Percentiles rank a stretch among this genome's conserved stretches.
phyloP scores from a whole-genome alignment of 2,113 vertebrate genomes.

The Chiloscyllium plagiosum region DNA sequence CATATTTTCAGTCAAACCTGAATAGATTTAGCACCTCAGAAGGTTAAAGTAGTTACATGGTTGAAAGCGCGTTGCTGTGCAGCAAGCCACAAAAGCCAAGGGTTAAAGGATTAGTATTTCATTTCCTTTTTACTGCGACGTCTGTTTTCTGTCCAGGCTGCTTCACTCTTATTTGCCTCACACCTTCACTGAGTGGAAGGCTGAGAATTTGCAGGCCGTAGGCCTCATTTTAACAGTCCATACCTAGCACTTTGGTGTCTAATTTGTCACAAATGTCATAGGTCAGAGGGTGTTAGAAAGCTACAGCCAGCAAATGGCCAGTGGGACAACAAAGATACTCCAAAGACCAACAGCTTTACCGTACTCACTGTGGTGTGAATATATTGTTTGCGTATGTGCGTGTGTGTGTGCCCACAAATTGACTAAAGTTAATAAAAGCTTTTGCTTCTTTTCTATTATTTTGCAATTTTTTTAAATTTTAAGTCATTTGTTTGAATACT shows the following conservation, averaged over 20 bases:
- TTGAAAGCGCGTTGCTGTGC: conserved; percentile 59
- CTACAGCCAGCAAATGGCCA: conserved; percentile 70
- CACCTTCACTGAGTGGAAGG: conserved; percentile 64
- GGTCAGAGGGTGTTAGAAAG: conserved; percentile 66
- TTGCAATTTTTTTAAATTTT: neutral
- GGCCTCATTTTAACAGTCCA: conserved; percentile 76
- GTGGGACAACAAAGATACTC: conserved; percentile 64
- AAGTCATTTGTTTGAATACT: neutral
- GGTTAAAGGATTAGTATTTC: conserved; percentile 61
- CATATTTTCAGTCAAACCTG: conserved; percentile 62
- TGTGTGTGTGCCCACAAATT: conserved; percentile 36
- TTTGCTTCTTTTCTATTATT: neutral
- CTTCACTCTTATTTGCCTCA: conserved; percentile 64
- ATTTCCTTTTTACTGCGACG: conserved; percentile 68
- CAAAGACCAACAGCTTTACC: conserved; percentile 51
- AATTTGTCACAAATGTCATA: conserved; percentile 85
- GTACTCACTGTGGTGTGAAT: conserved; percentile 55
- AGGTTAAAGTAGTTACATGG: conserved; percentile 65
- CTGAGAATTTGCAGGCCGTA: conserved; percentile 53
- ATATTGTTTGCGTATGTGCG: conserved; percentile 39
- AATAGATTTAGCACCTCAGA: conserved; percentile 55
- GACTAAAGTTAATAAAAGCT: neutral
- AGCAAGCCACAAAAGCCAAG: conserved; percentile 61
- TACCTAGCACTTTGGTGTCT: conserved; percentile 70
- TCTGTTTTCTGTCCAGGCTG: conserved; percentile 72